Percentiles rank a stretch among this genome's conserved stretches.
Conservation (phyloP, 2,797 vertebrate species). For the Lepus oiostolus region DNA sequence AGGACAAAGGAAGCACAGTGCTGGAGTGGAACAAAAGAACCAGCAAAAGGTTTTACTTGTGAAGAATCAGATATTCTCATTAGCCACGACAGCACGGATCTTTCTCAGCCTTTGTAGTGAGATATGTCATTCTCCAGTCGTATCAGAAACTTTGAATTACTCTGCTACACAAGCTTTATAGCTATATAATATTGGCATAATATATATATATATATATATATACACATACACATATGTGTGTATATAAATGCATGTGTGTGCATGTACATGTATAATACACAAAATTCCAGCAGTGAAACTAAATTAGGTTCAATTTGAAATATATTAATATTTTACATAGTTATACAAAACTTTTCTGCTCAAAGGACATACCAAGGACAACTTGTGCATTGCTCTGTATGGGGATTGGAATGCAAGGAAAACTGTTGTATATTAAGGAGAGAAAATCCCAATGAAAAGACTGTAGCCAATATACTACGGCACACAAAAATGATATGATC, state of each 20-base stretch:
- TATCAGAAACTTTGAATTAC: not conserved
- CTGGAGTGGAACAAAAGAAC: not conserved
- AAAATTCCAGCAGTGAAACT: not conserved
- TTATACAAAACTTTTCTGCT: not conserved
- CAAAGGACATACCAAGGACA: not conserved
- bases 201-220: no score
- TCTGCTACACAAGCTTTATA: not conserved
- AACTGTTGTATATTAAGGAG: not conserved
- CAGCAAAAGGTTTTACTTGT: not conserved
- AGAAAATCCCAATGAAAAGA: not conserved
- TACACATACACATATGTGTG: no score
- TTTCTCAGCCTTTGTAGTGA: not conserved
- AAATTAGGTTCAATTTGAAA: not conserved
- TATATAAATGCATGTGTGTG: no score
- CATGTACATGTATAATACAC: no score
- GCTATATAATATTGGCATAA: not conserved
- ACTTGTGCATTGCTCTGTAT: not conserved
- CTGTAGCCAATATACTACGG: not conserved
- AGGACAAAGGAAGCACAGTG: not conserved
- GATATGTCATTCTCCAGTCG: not conserved
- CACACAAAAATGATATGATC: not conserved
- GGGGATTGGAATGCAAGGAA: not conserved
- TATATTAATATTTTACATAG: not conserved
- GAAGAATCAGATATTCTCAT: not conserved
- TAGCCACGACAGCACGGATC: not conserved